Conservation (phyloP, 1,140 invertebrate species). For the Euborellia annulipes region DNA sequence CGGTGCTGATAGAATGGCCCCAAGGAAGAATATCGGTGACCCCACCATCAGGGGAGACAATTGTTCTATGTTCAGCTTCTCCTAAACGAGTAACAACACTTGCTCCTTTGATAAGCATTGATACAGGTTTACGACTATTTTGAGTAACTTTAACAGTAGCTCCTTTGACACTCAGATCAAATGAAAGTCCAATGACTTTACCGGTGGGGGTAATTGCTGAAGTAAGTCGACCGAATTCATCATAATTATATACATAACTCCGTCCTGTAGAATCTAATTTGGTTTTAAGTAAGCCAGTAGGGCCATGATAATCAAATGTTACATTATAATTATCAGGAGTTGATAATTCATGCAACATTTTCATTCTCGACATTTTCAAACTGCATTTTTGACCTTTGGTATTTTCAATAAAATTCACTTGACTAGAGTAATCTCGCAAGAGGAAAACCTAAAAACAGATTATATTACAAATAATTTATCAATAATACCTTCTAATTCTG, state of each 20-base stretch:
- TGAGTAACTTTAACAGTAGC: conserved; percentile 70
- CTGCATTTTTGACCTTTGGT: conserved; percentile 85
- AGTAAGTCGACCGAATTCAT: conserved; percentile 81
- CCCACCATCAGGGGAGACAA: conserved; percentile 63
- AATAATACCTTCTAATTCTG: no score
- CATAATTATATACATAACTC: conserved; percentile 88
- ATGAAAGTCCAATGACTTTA: conserved; percentile 65
- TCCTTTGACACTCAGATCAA: conserved; percentile 75
- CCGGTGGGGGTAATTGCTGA: conserved; percentile 85
- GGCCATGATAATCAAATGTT: conserved; percentile 83
- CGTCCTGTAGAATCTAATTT: conserved; percentile 79
- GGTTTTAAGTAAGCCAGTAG: conserved; percentile 66
- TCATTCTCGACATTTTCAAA: conserved; percentile 73
- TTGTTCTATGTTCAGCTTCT: conserved; percentile 62
- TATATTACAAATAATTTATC: no score
- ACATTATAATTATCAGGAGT: conserved; percentile 84
- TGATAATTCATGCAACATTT: conserved; percentile 72
- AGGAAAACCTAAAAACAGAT: no score
- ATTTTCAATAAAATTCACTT: conserved; percentile 85
- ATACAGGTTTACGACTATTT: conserved; percentile 63
- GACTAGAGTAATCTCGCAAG: conserved; percentile 4
- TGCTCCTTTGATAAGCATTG: conserved; percentile 74
- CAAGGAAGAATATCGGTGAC: conserved; percentile 64
- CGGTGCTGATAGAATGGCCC: conserved; percentile 67
- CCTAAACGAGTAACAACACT: conserved; percentile 52